Evolutionary conservation across 2,888 invertebrate genomes (phyloP).

Genomic region (Ctenicera cuprea): DNA sequence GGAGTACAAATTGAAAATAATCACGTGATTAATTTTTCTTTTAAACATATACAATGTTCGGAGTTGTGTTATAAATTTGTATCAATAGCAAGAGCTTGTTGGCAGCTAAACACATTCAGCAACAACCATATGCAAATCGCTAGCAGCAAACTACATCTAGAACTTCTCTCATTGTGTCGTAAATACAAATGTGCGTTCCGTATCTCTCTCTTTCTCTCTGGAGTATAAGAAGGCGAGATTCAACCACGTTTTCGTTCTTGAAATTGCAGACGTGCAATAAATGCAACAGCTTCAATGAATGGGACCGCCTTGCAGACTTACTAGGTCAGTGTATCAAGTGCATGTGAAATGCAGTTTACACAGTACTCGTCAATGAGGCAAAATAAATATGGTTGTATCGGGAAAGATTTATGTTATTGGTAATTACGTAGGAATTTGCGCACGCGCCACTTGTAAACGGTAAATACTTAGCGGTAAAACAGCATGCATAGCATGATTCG

Average conservation of each 20-base stretch:
- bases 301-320: constrained; percentile 24
- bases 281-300: constrained; percentile 23
- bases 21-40: not conserved
- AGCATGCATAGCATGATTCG: constrained; percentile 31
- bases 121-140: constrained; percentile 45
- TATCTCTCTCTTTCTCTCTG: constrained; percentile 7
- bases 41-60: not conserved
- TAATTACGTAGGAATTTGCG: constrained; percentile 46
- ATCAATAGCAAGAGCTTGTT: constrained; percentile 14
- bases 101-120: constrained; percentile 21
- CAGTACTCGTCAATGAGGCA: constrained; percentile 37
- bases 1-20: no score
- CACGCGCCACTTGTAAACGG: constrained; percentile 36
- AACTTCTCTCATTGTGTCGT: constrained; percentile 5
- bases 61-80: constrained; percentile 17
- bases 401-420: constrained; percentile 50
- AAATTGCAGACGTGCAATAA: constrained; percentile 25
- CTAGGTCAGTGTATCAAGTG: constrained; percentile 49
- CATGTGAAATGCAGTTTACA: constrained; percentile 31
- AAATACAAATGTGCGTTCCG: constrained; percentile 10
- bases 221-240: constrained; percentile 9
- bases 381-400: constrained; percentile 41
- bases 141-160: constrained; percentile 24
- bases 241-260: constrained; percentile 20
- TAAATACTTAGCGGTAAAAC: constrained; percentile 33